Percentiles rank a stretch among this genome's conserved stretches.
These are phyloP conservation scores for Aricia artaxerxes DNA, from an alignment of 2,888 invertebrate genomes.

Conservation along the genomic window DNA sequence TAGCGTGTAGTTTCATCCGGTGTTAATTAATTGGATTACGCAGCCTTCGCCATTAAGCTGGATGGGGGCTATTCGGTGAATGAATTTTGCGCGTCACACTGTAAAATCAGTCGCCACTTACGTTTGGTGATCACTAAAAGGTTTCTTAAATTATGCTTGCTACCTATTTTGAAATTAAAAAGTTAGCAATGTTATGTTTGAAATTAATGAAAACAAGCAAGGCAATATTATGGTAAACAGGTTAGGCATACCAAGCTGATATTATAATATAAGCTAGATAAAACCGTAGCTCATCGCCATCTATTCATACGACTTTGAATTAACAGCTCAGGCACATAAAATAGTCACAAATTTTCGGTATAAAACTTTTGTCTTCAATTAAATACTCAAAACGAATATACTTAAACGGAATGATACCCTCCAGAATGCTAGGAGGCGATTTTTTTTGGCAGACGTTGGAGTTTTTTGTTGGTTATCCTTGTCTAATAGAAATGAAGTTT, in stretches of 20 bases:
- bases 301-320: too few relatives aligned
- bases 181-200: background rate
- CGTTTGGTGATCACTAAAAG: constrained; percentile 45
- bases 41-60: constrained; percentile 65
- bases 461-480: constrained; percentile 4
- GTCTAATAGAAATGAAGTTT: constrained; percentile 19
- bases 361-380: too few relatives aligned
- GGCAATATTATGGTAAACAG: background rate
- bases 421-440: too few relatives aligned
- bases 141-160: background rate
- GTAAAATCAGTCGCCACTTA: constrained; percentile 59
- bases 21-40: constrained; percentile 72
- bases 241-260: background rate
- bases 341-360: too few relatives aligned
- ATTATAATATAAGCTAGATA: too few relatives aligned
- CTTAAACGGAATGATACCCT: too few relatives aligned
- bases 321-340: too few relatives aligned
- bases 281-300: too few relatives aligned
- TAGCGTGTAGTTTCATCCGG: constrained; percentile 61
- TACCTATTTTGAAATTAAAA: background rate
- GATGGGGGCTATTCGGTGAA: constrained; percentile 68
- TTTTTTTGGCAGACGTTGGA: background rate
- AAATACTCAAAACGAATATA: too few relatives aligned
- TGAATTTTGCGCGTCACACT: constrained; percentile 64
- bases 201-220: background rate